phyloP scores from a whole-genome alignment of 2,113 vertebrate genomes.

The Ursus arctos region DNA sequence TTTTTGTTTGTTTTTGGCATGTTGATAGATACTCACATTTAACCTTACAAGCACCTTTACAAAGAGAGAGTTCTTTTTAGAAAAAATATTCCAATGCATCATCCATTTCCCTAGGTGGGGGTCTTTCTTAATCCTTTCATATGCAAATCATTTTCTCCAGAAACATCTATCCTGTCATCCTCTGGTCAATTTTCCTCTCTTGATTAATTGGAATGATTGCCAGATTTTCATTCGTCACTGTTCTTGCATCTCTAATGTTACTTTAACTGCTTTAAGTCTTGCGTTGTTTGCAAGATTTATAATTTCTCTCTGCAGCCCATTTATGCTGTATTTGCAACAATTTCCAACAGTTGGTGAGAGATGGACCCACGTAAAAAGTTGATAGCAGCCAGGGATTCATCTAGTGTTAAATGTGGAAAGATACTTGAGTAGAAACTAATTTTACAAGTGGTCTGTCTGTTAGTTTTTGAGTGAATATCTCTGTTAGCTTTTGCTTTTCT shows the following conservation, averaged over 20 bases:
- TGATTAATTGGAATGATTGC: neutral
- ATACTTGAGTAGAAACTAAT: neutral
- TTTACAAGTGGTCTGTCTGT: neutral
- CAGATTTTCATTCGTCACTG: neutral
- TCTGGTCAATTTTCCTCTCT: neutral
- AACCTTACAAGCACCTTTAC: neutral
- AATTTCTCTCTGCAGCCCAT: neutral
- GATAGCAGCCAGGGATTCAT: neutral
- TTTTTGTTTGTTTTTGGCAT: neutral
- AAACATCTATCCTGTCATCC: neutral
- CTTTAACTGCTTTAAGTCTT: neutral
- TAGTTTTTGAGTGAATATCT: neutral
- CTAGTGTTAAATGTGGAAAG: neutral
- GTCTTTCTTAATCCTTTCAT: neutral
- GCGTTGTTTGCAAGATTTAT: neutral
- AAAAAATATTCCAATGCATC: neutral
- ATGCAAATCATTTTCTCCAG: neutral
- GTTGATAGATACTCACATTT: neutral
- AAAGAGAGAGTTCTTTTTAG: neutral
- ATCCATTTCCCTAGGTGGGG: neutral
- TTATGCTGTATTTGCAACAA: neutral
- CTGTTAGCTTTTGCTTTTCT: conserved; percentile 19
- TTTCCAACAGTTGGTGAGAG: neutral
- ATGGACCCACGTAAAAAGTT: neutral
- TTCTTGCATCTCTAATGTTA: neutral